Evolutionary conservation across 2,797 vertebrate genomes (phyloP).

Genomic region (Chelonia mydas): DNA sequence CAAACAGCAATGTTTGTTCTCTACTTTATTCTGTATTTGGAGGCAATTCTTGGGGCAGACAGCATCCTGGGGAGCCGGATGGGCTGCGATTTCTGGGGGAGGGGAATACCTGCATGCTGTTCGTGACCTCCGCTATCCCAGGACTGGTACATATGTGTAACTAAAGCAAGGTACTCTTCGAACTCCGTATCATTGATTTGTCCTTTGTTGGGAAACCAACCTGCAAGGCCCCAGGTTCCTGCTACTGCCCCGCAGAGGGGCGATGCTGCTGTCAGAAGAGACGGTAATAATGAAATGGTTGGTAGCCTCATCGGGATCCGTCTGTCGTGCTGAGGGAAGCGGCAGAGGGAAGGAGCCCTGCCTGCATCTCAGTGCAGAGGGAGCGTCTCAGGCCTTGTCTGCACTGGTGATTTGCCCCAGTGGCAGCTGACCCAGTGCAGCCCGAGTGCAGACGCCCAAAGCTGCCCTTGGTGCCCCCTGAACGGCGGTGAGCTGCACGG

Average conservation of each 20-base stretch:
- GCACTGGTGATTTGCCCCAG: neutral
- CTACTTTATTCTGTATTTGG: neutral
- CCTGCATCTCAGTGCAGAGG: neutral
- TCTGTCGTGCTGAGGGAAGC: neutral
- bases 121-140: neutral
- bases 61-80: neutral
- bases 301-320: neutral
- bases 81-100: neutral
- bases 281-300: neutral
- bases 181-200: neutral
- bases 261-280: neutral
- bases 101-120: neutral
- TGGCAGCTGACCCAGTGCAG: neutral
- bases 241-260: neutral
- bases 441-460: neutral
- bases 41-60: neutral
- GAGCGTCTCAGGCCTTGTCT: neutral
- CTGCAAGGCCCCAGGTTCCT: neutral
- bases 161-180: neutral
- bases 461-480: neutral
- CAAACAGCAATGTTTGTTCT: neutral
- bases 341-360: neutral
- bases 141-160: neutral
- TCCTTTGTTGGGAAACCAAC: neutral
- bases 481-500: neutral